Conservation (phyloP, 37 sponge, comb jelly and placozoan genomes). For the Beroe ovata region DNA sequence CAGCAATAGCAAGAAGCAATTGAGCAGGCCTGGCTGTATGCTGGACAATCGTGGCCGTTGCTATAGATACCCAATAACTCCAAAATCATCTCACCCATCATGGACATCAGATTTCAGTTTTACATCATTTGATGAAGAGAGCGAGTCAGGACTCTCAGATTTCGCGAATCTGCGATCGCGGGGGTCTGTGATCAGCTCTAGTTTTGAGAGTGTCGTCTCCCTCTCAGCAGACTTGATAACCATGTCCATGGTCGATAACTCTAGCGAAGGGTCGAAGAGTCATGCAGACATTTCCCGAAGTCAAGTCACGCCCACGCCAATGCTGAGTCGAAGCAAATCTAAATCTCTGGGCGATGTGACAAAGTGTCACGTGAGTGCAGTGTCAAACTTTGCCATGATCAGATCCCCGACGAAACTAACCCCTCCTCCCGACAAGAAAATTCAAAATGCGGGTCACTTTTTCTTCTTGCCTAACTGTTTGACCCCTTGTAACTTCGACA, state of each 20-base stretch:
- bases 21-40: background rate
- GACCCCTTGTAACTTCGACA: slow-evolving; percentile 12
- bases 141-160: background rate
- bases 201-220: background rate
- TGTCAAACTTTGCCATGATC: slow-evolving; percentile 9
- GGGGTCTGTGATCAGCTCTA: background rate
- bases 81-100: background rate
- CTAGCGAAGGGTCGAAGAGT: slow-evolving; percentile 3
- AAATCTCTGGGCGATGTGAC: background rate
- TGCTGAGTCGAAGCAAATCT: background rate
- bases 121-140: background rate
- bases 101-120: background rate
- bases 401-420: slow-evolving; percentile 60
- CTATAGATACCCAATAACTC: background rate
- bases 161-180: background rate
- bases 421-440: slow-evolving; percentile 1
- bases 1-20: background rate
- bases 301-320: slow-evolving; percentile 9
- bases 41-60: slow-evolving; percentile 38
- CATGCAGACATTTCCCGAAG: slow-evolving; percentile 42
- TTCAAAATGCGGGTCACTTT: background rate
- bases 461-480: slow-evolving; percentile 63
- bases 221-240: background rate
- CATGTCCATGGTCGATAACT: background rate
- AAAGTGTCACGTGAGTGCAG: background rate